phyloP scores from a whole-genome alignment of 2,888 invertebrate species.

The Eilema sororculum region DNA sequence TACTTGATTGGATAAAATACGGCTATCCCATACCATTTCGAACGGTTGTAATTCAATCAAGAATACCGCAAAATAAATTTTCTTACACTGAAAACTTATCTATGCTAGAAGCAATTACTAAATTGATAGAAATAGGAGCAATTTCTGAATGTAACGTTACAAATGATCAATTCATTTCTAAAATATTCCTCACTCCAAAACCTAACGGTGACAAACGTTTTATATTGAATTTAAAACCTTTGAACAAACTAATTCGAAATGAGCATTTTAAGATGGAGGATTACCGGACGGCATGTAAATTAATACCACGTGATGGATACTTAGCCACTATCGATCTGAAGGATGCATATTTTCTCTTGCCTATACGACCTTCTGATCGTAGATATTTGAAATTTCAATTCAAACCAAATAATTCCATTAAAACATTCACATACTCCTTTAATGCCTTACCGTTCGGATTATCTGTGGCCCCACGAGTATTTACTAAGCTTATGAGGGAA shows the following conservation, averaged over 20 bases:
- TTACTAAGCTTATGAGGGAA: slow-evolving; percentile 16
- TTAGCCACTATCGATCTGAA: background rate
- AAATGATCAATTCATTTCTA: no score
- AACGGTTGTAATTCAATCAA: background rate
- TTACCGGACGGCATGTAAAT: no score
- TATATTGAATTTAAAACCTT: no score
- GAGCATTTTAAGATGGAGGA: no score
- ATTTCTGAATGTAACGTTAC: no score
- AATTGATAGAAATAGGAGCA: no score
- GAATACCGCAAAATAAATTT: background rate
- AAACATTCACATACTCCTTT: background rate
- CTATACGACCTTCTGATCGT: background rate
- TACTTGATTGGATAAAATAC: background rate
- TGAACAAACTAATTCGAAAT: no score
- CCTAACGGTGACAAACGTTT: no score
- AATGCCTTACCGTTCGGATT: slow-evolving; percentile 30
- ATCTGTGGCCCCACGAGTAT: slow-evolving; percentile 32
- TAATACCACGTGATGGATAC: no score
- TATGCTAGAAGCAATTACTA: no score
- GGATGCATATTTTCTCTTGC: background rate
- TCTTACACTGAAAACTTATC: no score
- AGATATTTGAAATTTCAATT: slow-evolving; percentile 5
- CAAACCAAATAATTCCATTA: background rate
- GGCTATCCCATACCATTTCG: background rate
- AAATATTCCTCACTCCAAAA: no score